Evolutionary conservation across 2,888 invertebrate species (phyloP).

Genomic region (Uropetala carovei): DNA sequence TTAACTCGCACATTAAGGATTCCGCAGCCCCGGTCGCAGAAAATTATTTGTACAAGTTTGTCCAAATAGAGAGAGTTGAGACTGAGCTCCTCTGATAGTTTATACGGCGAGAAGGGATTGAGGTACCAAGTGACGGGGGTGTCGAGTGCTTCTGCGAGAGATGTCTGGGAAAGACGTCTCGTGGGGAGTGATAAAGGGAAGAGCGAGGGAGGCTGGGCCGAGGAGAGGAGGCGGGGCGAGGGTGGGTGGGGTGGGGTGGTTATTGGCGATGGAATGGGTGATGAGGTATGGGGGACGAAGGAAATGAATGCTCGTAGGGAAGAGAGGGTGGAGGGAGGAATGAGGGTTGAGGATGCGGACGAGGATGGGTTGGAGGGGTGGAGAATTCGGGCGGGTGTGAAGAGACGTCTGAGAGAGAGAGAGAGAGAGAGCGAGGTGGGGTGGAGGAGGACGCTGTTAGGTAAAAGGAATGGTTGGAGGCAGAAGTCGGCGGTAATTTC

Average conservation of each 20-base stretch:
- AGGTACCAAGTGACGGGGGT: slow-evolving; percentile 5
- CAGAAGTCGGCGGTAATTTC: slow-evolving; percentile 29
- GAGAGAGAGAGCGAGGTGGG: background rate
- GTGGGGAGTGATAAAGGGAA: background rate
- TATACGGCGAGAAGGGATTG: slow-evolving; percentile 9
- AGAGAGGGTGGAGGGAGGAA: background rate
- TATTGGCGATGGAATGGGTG: background rate
- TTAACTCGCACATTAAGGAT: background rate
- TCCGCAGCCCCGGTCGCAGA: background rate
- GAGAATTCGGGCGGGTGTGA: background rate
- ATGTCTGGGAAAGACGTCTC: slow-evolving; percentile 9
- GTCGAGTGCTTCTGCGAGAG: background rate
- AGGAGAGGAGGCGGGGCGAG: background rate
- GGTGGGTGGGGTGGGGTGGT: background rate
- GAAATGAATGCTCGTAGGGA: background rate
- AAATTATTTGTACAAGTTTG: slow-evolving; percentile 24
- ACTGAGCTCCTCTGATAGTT: slow-evolving; percentile 16
- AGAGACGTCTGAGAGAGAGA: background rate
- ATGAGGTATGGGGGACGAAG: background rate
- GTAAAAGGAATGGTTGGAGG: background rate
- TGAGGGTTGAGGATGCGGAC: background rate
- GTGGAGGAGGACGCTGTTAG: background rate
- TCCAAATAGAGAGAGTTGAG: slow-evolving; percentile 22
- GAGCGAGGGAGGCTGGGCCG: background rate
- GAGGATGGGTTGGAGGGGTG: background rate